Conservation (phyloP, 1,140 invertebrate species). For the Sycobia sp. region DNA sequence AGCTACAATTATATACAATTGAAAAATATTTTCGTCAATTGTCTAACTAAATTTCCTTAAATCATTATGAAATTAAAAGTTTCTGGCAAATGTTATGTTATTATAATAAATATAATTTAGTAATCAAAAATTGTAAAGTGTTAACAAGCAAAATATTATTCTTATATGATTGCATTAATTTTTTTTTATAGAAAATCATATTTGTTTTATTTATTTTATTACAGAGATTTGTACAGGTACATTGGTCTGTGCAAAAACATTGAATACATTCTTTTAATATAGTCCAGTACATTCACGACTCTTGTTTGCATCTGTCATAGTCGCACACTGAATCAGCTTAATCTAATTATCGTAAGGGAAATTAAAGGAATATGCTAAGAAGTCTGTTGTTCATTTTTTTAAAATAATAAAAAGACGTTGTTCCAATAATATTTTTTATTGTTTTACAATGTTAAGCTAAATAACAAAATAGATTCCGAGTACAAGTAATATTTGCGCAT, state of each 20-base stretch:
- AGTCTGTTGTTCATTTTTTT: conserved; percentile 28
- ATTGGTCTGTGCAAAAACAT: no score
- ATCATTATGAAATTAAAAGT: no score
- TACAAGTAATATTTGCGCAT: conserved; percentile 19
- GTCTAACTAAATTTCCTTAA: no score
- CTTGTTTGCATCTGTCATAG: conserved; percentile 32
- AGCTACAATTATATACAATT: background rate
- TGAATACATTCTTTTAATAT: no score
- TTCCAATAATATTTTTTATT: conserved; percentile 31
- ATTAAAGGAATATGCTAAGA: conserved; percentile 21
- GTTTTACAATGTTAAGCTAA: conserved; percentile 24
- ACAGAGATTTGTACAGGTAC: conserved; percentile 29
- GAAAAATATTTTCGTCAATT: background rate
- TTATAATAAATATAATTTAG: background rate
- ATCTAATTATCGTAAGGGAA: conserved; percentile 14
- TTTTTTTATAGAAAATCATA: no score
- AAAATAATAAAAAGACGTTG: conserved; percentile 15
- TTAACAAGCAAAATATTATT: no score
- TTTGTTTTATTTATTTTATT: no score
- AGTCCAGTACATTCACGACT: conserved; percentile 20
- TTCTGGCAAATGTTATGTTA: background rate
- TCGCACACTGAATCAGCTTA: conserved; percentile 27
- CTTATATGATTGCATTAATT: no score
- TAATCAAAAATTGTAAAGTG: no score
- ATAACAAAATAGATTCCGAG: conserved; percentile 18